phyloP scores from a whole-genome alignment of 2,113 vertebrate species.

The Capreolus pygargus region DNA sequence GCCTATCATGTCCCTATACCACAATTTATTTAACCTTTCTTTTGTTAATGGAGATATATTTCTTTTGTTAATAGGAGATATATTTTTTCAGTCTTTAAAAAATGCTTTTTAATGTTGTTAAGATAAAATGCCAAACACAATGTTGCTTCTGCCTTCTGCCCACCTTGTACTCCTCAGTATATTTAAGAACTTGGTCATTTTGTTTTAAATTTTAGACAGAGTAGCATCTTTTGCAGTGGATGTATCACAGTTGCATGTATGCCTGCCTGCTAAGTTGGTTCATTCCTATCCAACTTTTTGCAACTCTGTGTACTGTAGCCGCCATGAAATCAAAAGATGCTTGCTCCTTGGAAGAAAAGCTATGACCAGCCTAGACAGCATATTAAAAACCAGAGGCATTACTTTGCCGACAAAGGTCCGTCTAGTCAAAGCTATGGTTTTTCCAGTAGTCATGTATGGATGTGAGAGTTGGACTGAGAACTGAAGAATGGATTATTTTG shows the following conservation, averaged over 20 bases:
- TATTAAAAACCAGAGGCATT: background rate
- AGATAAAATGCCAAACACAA: background rate
- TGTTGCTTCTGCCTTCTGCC: background rate
- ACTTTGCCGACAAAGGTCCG: background rate
- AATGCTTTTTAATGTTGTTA: background rate
- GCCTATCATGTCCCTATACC: background rate
- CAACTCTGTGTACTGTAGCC: background rate
- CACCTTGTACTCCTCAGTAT: background rate
- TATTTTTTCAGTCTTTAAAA: background rate
- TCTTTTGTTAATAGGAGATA: background rate
- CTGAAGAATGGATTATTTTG: background rate
- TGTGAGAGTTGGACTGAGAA: background rate
- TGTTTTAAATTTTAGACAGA: background rate
- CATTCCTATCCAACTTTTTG: background rate
- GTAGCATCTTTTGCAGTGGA: background rate
- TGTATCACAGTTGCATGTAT: background rate
- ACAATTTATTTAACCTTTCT: background rate
- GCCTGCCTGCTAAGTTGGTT: background rate
- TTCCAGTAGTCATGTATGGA: background rate
- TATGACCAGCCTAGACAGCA: background rate
- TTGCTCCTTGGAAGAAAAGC: background rate
- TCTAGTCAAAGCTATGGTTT: background rate
- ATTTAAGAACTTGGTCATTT: background rate
- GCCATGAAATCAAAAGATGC: background rate
- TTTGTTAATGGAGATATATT: background rate